These are phyloP conservation scores for Euspilapteryx auroguttella DNA, from an alignment of 2,888 invertebrate genomes.

Conservation along the genomic window DNA sequence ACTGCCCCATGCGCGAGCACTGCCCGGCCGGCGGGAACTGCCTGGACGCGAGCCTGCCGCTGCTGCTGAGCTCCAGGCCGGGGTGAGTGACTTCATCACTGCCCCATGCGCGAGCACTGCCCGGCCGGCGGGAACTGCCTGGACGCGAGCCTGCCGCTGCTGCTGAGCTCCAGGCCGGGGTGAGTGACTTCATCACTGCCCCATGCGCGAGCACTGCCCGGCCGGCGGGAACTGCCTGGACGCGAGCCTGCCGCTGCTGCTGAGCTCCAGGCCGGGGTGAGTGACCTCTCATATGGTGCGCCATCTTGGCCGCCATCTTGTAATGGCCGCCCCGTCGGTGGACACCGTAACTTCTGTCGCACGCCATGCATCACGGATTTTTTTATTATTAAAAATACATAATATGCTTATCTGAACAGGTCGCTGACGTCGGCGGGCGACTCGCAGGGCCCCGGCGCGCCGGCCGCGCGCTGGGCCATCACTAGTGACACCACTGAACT, in stretches of 20 bases:
- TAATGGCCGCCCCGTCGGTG: neutral
- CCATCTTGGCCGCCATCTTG: neutral
- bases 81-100: conserved; percentile 27
- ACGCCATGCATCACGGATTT: too few species aligned
- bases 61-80: conserved; percentile 44
- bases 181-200: conserved; percentile 17
- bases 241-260: neutral
- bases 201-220: too few species aligned
- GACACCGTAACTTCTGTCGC: too few species aligned
- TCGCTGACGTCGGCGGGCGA: conserved; percentile 41
- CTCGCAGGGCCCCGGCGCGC: conserved; percentile 40
- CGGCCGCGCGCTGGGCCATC: conserved; percentile 51
- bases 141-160: conserved; percentile 35
- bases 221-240: conserved; percentile 50
- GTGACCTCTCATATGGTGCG: neutral
- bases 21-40: conserved; percentile 83
- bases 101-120: conserved; percentile 93
- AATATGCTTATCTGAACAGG: too few species aligned
- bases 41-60: conserved; percentile 34
- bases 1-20: conserved; percentile 91
- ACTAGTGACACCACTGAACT: conserved; percentile 61
- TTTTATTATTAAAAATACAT: too few species aligned
- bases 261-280: conserved; percentile 1
- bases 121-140: conserved; percentile 75
- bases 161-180: conserved; percentile 49